Conservation (phyloP, 1,140 invertebrate genomes). For the Conus ventricosus region DNA sequence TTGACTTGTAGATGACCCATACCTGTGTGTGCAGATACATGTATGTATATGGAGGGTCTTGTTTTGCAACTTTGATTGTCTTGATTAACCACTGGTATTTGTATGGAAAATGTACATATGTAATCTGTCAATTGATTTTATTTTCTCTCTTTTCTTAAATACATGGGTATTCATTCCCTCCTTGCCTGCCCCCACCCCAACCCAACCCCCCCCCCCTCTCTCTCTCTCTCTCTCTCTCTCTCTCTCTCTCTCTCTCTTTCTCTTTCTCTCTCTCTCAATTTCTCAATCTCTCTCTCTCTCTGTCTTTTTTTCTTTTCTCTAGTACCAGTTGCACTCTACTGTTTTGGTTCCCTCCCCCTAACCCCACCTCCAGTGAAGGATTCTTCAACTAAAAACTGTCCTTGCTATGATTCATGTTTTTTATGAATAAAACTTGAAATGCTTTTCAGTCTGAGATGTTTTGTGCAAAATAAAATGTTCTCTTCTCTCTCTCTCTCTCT, state of each 20-base stretch:
- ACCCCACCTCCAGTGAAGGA: neutral
- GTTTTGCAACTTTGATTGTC: neutral
- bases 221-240: too few relatives aligned
- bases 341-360: neutral
- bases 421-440: constrained; percentile 38
- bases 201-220: too few relatives aligned
- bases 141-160: too few relatives aligned
- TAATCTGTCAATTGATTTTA: neutral
- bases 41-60: neutral
- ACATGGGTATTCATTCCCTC: neutral
- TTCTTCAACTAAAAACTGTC: constrained; percentile 36
- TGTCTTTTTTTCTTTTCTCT: neutral
- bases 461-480: neutral
- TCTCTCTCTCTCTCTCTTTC: too few relatives aligned
- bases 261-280: too few relatives aligned
- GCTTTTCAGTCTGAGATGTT: neutral
- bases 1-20: neutral
- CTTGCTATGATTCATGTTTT: constrained; percentile 38
- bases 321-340: neutral
- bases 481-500: constrained; percentile 1
- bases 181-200: too few relatives aligned
- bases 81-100: constrained; percentile 7
- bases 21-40: neutral
- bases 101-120: neutral
- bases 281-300: too few relatives aligned